phyloP scores from a whole-genome alignment of 1,140 invertebrate species.

The Mizuhopecten yessoensis region DNA sequence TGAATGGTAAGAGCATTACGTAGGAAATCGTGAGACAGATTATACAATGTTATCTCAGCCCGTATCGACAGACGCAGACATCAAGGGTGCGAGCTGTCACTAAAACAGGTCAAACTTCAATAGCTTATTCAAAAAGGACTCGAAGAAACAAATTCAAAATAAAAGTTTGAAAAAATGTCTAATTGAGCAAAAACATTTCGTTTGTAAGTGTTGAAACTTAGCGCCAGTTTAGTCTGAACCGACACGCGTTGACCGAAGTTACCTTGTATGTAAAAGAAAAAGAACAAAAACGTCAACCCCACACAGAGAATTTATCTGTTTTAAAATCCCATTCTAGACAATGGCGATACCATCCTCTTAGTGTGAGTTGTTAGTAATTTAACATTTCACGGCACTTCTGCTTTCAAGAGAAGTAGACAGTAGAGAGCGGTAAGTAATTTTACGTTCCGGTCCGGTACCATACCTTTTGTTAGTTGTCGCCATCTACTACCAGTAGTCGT shows the following conservation, averaged over 20 bases:
- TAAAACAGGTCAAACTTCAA: constrained; percentile 27
- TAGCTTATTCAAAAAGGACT: background rate
- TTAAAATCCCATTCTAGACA: constrained; percentile 32
- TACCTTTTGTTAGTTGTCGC: constrained; percentile 13
- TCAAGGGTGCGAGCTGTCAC: background rate
- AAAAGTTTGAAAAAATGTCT: constrained; percentile 20
- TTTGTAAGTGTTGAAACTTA: constrained; percentile 9
- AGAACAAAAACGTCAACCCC: background rate
- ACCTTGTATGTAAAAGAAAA: constrained; percentile 17
- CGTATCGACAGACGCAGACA: background rate
- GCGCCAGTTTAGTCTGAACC: background rate
- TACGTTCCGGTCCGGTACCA: background rate
- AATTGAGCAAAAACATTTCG: constrained; percentile 30
- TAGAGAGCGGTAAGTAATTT: background rate
- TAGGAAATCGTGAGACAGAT: background rate
- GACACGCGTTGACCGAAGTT: constrained; percentile 36
- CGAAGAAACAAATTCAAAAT: constrained; percentile 10
- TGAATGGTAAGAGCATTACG: background rate
- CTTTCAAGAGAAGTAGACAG: constrained; percentile 17
- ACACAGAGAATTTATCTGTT: constrained; percentile 20
- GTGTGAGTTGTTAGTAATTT: background rate
- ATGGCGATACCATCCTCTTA: background rate
- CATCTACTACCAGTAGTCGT: constrained; percentile 9
- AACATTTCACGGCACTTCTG: background rate
- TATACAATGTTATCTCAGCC: background rate